Percentiles rank a stretch among this genome's conserved stretches.
phyloP scores from a whole-genome alignment of 2,888 invertebrate genomes.

The Cephus pygmeus region DNA sequence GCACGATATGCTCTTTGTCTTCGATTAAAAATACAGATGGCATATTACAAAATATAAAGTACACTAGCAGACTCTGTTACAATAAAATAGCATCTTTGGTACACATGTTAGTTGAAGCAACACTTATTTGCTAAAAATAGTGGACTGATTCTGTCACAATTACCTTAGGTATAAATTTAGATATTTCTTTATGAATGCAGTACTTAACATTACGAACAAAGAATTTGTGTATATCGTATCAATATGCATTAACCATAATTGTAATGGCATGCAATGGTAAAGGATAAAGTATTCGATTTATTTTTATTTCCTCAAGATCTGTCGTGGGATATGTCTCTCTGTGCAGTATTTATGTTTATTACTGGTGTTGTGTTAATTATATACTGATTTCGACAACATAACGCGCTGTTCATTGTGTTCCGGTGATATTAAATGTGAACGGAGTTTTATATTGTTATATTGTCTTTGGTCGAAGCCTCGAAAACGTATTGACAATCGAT shows the following conservation, averaged over 20 bases:
- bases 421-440: neutral
- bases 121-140: neutral
- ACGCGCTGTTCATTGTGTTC: neutral
- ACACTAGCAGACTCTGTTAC: neutral
- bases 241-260: neutral
- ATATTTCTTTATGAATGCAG: too few species aligned
- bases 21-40: neutral
- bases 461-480: neutral
- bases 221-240: too few species aligned
- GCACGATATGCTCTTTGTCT: neutral
- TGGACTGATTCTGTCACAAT: too few species aligned
- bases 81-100: neutral
- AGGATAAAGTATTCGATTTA: neutral
- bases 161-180: too few species aligned
- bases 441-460: neutral
- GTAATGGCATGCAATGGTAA: neutral
- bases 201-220: neutral
- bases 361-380: neutral
- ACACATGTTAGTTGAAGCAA: neutral
- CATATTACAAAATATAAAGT: neutral
- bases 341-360: neutral
- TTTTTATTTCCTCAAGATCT: neutral
- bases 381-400: neutral
- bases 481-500: neutral
- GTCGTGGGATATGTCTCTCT: neutral